Evolutionary conservation across 2,113 vertebrate genomes (phyloP).

Genomic region (Lonchura striata): DNA sequence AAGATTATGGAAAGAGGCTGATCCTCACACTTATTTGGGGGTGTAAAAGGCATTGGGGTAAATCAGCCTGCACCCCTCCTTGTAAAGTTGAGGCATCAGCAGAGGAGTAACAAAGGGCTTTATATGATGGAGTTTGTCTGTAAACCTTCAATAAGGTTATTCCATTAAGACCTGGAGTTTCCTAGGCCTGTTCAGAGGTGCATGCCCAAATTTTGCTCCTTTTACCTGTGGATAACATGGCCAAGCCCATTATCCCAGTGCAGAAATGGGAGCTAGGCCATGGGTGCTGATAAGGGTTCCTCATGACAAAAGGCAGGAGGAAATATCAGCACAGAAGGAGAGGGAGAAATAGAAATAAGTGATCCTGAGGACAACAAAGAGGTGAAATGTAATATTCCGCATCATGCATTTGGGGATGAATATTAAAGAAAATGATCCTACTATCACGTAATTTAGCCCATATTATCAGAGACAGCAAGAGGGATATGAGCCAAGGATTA

Average conservation of each 20-base stretch:
- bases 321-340: background rate
- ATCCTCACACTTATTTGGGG: background rate
- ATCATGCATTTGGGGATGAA: background rate
- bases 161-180: background rate
- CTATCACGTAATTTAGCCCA: constrained; percentile 11
- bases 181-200: background rate
- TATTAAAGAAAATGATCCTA: constrained; percentile 48
- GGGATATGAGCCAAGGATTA: constrained; percentile 45
- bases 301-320: background rate
- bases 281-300: background rate
- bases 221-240: background rate
- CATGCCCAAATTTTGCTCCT: background rate
- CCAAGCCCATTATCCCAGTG: background rate
- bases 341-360: background rate
- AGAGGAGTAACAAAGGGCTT: background rate
- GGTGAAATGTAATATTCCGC: background rate
- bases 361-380: background rate
- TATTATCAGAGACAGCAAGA: constrained; percentile 26
- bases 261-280: background rate
- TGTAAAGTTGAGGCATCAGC: background rate
- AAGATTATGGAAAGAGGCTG: background rate
- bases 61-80: background rate
- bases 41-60: accelerated
- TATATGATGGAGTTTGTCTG: accelerated
- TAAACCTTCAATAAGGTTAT: background rate